phyloP scores from a whole-genome alignment of 2,888 invertebrate species.

The Acleris sparsana region DNA sequence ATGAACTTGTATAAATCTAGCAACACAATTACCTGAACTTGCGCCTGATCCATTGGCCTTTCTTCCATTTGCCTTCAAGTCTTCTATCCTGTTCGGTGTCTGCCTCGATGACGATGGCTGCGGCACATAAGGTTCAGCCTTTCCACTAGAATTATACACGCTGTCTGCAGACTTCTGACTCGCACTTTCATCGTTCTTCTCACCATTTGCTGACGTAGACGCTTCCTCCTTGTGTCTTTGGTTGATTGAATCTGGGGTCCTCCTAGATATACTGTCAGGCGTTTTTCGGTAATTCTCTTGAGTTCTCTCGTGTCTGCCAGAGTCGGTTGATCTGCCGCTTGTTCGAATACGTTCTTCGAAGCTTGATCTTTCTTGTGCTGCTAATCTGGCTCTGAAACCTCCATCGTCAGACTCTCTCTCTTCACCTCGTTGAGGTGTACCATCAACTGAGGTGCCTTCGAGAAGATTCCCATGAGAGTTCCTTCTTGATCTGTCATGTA shows the following conservation, averaged over 20 bases:
- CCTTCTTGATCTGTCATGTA: slow-evolving; percentile 72
- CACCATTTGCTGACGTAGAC: slow-evolving; percentile 53
- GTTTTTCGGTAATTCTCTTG: slow-evolving; percentile 73
- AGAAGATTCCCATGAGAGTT: slow-evolving; percentile 85
- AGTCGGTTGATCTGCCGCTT: slow-evolving; percentile 72
- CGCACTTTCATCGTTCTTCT: slow-evolving; percentile 71
- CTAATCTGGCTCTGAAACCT: slow-evolving; percentile 80
- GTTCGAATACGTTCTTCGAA: slow-evolving; percentile 76
- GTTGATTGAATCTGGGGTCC: slow-evolving; percentile 67
- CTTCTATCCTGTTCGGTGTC: slow-evolving; percentile 77
- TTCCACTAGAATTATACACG: slow-evolving; percentile 83
- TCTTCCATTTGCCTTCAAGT: slow-evolving; percentile 73
- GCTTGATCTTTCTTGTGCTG: slow-evolving; percentile 68
- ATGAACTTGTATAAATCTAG: too few species aligned
- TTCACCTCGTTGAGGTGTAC: slow-evolving; percentile 60
- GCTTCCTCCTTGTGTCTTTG: slow-evolving; percentile 68
- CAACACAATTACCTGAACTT: slow-evolving; percentile 76
- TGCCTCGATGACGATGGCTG: slow-evolving; percentile 78
- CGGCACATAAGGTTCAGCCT: slow-evolving; percentile 67
- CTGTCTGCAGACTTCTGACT: slow-evolving; percentile 82
- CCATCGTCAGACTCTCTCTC: slow-evolving; percentile 85
- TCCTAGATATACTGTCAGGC: slow-evolving; percentile 62
- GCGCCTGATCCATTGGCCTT: slow-evolving; percentile 84
- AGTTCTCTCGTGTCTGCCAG: slow-evolving; percentile 54
- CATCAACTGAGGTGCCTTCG: slow-evolving; percentile 70